Evolutionary conservation across 2,888 invertebrate species (phyloP).

Genomic region (Drosophila anceps): DNA sequence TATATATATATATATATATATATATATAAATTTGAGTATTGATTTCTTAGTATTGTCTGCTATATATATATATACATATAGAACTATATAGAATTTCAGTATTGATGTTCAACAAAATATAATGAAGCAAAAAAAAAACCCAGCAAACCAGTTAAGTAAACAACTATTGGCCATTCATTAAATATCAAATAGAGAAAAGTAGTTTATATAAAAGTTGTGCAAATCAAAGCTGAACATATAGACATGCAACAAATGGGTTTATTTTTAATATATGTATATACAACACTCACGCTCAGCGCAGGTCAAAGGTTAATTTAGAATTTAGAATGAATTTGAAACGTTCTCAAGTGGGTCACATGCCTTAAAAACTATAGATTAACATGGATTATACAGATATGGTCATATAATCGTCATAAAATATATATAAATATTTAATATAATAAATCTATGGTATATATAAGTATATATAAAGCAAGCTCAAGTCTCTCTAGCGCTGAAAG

Average conservation of each 20-base stretch:
- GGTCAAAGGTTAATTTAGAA: constrained; percentile 1
- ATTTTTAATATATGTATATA: no score
- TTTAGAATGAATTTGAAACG: neutral
- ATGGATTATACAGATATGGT: neutral
- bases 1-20: no score
- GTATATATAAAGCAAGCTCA: no score
- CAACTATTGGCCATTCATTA: neutral
- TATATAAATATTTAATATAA: neutral
- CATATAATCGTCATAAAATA: neutral
- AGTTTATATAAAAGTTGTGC: neutral
- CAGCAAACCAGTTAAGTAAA: constrained; percentile 6
- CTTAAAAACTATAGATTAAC: neutral
- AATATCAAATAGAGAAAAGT: neutral
- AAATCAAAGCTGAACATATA: neutral
- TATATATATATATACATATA: neutral
- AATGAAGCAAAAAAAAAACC: neutral
- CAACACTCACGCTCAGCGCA: neutral
- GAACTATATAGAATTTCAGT: neutral
- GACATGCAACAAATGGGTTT: neutral
- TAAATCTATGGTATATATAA: neutral
- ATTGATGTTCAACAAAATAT: neutral
- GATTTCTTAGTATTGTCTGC: neutral
- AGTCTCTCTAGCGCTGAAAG: no score
- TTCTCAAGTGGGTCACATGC: neutral
- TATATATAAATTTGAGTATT: neutral